phyloP scores from a whole-genome alignment of 1,140 invertebrate species.

The Drosophila teissieri region DNA sequence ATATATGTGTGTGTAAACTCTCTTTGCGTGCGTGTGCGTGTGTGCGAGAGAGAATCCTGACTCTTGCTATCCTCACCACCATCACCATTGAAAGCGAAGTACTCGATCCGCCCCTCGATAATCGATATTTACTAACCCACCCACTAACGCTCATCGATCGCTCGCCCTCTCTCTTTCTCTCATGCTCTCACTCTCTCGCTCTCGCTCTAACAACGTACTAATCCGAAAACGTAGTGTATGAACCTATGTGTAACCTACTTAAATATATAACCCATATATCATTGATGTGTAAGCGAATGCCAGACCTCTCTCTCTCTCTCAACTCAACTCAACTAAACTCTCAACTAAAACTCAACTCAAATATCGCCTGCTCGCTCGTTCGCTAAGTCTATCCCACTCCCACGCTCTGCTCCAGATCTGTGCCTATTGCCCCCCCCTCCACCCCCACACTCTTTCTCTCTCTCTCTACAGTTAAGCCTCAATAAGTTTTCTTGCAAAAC shows the following conservation, averaged over 20 bases:
- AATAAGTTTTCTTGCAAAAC: constrained; percentile 2
- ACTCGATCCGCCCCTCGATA: constrained; percentile 21
- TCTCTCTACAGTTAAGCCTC: constrained; percentile 4
- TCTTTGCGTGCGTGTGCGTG: constrained; percentile 10
- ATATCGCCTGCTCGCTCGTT: constrained; percentile 44
- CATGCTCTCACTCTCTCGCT: constrained; percentile 1
- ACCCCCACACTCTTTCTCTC: constrained; percentile 16
- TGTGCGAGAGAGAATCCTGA: constrained; percentile 33
- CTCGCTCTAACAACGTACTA: constrained; percentile 22
- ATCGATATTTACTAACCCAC: constrained; percentile 48
- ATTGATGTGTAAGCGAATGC: constrained; percentile 55
- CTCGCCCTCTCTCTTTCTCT: constrained; percentile 9
- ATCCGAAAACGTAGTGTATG: constrained; percentile 40
- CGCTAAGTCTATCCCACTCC: constrained; percentile 31
- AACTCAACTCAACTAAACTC: constrained; percentile 19
- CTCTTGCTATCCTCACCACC: constrained; percentile 2
- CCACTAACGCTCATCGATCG: constrained; percentile 35
- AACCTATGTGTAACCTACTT: constrained; percentile 43
- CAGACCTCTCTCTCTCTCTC: constrained; percentile 34
- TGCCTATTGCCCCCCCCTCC: constrained; percentile 13
- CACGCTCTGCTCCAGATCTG: constrained; percentile 16
- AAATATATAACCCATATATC: constrained; percentile 35
- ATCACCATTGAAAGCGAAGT: constrained; percentile 14
- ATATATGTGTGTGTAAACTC: constrained; percentile 21
- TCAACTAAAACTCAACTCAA: constrained; percentile 33